Evolutionary conservation across 2,888 invertebrate genomes (phyloP).

Genomic region (Ceratothoa steindachneri): DNA sequence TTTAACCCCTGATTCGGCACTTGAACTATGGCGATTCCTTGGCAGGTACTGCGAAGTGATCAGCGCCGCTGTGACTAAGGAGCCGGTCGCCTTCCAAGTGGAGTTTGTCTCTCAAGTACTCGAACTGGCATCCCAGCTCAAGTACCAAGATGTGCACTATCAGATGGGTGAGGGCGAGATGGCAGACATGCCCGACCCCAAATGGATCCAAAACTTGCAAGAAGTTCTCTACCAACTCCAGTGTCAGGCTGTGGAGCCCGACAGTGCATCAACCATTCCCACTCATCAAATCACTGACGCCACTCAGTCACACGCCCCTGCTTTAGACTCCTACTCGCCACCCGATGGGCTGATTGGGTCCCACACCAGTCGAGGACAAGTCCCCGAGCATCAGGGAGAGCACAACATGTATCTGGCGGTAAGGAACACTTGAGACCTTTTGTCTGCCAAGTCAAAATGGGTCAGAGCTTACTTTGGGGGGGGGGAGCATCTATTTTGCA

Average conservation of each 20-base stretch:
- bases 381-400: too few species aligned
- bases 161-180: conserved; percentile 55
- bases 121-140: conserved; percentile 61
- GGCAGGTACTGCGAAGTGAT: conserved; percentile 74
- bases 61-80: conserved; percentile 63
- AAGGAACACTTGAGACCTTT: too few species aligned
- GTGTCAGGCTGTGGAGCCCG: neutral
- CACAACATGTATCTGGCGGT: too few species aligned
- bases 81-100: conserved; percentile 51
- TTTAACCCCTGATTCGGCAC: too few species aligned
- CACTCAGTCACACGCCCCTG: neutral
- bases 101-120: conserved; percentile 53
- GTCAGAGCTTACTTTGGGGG: too few species aligned
- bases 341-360: too few species aligned
- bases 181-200: conserved; percentile 56
- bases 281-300: neutral
- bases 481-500: too few species aligned
- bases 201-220: conserved; percentile 61
- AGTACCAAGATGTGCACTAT: conserved; percentile 66
- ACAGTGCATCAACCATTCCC: neutral
- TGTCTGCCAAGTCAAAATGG: too few species aligned
- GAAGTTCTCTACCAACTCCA: conserved; percentile 52
- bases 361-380: too few species aligned
- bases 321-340: neutral
- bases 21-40: too few species aligned